Evolutionary conservation across 2,888 invertebrate genomes (phyloP), one percentile per base, ranked within the genome.

Genomic region (Chelonus formosanus): DNA sequence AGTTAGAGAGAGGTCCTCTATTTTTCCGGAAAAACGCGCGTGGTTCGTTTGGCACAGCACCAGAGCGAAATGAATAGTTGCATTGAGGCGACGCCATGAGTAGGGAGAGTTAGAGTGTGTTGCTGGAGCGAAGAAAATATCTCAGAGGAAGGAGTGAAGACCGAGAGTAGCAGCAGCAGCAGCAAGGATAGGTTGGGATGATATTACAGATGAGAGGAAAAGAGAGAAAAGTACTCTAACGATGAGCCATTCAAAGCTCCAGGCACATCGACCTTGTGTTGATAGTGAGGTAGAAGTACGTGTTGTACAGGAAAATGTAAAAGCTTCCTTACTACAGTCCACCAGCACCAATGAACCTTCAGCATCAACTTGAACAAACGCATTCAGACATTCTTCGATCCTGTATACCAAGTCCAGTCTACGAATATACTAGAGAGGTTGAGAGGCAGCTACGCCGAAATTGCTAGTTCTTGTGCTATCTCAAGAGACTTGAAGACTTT

Each of bases 241-340:
- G 76, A 73, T 70, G 68, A 72, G 76, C 72, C 73, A 75, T 73
- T 75, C 73, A 74, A 65, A 71, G 69, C 67, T 70, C 69, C 36
- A 70, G 65, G 73, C 71, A 67, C 70, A 73, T 73, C 73, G 73
- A 71, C 73, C 73, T 68, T 67, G 67, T 71, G 69, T 55, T 54
- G 69, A 54, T 63, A 61, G 61, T 63, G 34, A 61, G 56, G 44
- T 65, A 43, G 54, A 61, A 60, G 54, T 65, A 64, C 64, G 52
- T 58, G 32, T 40, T 57, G 43, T 47, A 54, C 54, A 59, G 31
- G 53, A 50, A 53, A 43, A 61, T 57, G 43, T 66, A 61, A 66
- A 66, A 66, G 58, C 62, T 62, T 20, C 20, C 20, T 2, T 20
- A 20, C 20, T 20, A 36, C 44, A 20, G 7, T 34, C 32, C 35